These are phyloP conservation scores for Tridacna crocea DNA, from an alignment of 2,888 invertebrate genomes.

Conservation along the genomic window DNA sequence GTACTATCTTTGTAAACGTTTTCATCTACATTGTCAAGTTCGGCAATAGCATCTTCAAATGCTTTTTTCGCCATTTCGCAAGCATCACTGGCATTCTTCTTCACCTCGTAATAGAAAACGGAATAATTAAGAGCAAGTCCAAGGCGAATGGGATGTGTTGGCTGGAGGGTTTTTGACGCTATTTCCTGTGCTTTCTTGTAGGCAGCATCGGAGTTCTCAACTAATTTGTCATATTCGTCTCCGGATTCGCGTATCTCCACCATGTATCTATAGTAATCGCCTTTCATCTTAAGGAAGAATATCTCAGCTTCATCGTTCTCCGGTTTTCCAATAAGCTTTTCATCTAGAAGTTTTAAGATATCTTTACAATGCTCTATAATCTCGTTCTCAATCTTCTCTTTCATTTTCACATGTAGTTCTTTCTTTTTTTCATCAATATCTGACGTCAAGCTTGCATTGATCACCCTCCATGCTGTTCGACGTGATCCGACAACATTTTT, in stretches of 20 bases:
- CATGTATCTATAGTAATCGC: constrained; percentile 99
- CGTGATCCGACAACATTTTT: constrained; percentile 99
- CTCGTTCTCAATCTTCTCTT: constrained; percentile 99
- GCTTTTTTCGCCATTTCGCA: constrained; percentile 99
- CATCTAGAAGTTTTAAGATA: constrained; percentile 98
- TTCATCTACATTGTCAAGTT: constrained; percentile 98
- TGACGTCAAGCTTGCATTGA: constrained; percentile 97
- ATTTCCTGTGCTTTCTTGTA: constrained; percentile 99
- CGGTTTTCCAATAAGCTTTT: constrained; percentile 99
- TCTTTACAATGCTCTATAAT: constrained; percentile 99
- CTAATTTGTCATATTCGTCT: constrained; percentile 85
- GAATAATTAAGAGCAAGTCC: constrained; percentile 99
- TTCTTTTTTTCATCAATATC: constrained; percentile 47
- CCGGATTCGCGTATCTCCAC: constrained; percentile 99
- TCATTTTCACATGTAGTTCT: constrained; percentile 94
- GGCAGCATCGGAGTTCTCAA: constrained; percentile 91
- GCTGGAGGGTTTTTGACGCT: constrained; percentile 99
- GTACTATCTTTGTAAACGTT: constrained; percentile 99
- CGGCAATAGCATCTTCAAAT: constrained; percentile 99
- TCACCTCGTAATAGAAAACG: constrained; percentile 99
- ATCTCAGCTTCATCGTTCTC: constrained; percentile 96
- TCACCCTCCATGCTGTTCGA: constrained; percentile 98
- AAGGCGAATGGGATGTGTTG: constrained; percentile 99
- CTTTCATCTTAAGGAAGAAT: constrained; percentile 99
- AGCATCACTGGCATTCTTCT: constrained; percentile 99